These are phyloP conservation scores for Rhagophthalmus giganteus DNA, from an alignment of 2,888 invertebrate genomes.

Conservation along the genomic window DNA sequence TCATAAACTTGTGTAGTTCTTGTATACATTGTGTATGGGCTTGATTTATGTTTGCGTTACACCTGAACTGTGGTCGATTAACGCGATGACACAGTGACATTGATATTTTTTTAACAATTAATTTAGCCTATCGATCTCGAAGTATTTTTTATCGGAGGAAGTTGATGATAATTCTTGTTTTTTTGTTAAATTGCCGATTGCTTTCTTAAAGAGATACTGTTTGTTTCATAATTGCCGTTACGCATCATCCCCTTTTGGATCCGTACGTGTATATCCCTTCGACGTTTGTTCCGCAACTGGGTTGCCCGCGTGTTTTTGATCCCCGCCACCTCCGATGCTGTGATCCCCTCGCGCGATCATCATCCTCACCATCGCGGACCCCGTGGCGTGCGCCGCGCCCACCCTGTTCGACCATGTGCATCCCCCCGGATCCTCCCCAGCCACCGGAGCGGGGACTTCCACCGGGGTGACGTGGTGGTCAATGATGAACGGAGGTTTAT, in stretches of 20 bases:
- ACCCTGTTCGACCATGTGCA: slow-evolving; percentile 83
- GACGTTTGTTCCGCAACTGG: slow-evolving; percentile 38
- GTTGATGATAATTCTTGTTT: slow-evolving; percentile 6
- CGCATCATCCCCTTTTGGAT: slow-evolving; percentile 24
- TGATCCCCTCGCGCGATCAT: slow-evolving; percentile 53
- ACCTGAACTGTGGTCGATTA: slow-evolving; percentile 39
- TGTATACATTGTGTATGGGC: slow-evolving; percentile 42
- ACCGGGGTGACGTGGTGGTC: slow-evolving; percentile 84
- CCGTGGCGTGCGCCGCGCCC: slow-evolving; percentile 76
- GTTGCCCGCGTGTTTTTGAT: slow-evolving; percentile 25
- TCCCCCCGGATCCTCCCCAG: slow-evolving; percentile 72
- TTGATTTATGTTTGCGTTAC: slow-evolving; percentile 42
- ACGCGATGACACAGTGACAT: slow-evolving; percentile 34
- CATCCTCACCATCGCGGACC: slow-evolving; percentile 70
- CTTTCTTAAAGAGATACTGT: slow-evolving; percentile 18
- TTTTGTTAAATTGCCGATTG: slow-evolving; percentile 1
- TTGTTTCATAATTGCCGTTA: slow-evolving; percentile 31
- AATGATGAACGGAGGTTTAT: slow-evolving; percentile 82
- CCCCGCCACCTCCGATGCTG: slow-evolving; percentile 45
- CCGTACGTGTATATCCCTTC: slow-evolving; percentile 38
- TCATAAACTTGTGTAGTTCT: slow-evolving; percentile 44
- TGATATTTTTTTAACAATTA: slow-evolving; percentile 8
- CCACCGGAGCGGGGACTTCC: slow-evolving; percentile 81
- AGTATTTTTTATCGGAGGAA: slow-evolving; percentile 6
- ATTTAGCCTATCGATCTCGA: background rate